Conservation (phyloP, 2,797 vertebrate genomes). For the Rhinatrema bivittatum region DNA sequence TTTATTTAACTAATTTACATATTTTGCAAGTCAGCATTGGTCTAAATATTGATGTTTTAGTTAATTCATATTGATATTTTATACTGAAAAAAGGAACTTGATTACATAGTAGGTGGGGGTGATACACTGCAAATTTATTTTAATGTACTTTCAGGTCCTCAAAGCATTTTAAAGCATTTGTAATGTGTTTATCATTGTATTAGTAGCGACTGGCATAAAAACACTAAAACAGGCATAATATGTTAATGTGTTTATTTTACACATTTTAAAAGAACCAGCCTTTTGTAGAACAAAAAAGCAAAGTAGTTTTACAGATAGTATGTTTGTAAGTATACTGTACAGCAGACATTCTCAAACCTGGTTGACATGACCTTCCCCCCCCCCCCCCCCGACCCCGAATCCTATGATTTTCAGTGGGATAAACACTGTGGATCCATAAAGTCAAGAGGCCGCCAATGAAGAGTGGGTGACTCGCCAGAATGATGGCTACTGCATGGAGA, state of each 20-base stretch:
- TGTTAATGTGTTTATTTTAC: slow-evolving; percentile 3
- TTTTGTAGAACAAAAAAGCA: too few species aligned
- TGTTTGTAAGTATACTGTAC: too few species aligned
- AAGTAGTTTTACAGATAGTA: too few species aligned
- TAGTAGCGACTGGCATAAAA: slow-evolving; percentile 26
- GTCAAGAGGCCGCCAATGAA: too few species aligned
- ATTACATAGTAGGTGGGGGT: slow-evolving; percentile 24
- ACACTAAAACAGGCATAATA: neutral
- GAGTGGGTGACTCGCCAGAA: too few species aligned
- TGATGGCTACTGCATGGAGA: too few species aligned
- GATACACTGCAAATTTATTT: slow-evolving; percentile 30
- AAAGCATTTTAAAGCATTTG: slow-evolving; percentile 23
- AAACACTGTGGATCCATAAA: too few species aligned
- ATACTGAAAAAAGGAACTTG: slow-evolving; percentile 21
- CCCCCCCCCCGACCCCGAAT: too few species aligned
- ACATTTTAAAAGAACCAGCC: too few species aligned
- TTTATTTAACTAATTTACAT: neutral
- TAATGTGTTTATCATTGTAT: slow-evolving; percentile 30
- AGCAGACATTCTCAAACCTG: too few species aligned
- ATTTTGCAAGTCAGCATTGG: slow-evolving; percentile 32
- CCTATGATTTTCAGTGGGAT: too few species aligned
- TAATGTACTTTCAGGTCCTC: slow-evolving; percentile 30
- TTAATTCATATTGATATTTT: slow-evolving; percentile 37
- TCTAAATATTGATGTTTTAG: slow-evolving; percentile 10
- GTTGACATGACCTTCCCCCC: too few species aligned